Evolutionary conservation across 2,113 vertebrate genomes (phyloP).

Genomic region (Marcusenius ussheri): DNA sequence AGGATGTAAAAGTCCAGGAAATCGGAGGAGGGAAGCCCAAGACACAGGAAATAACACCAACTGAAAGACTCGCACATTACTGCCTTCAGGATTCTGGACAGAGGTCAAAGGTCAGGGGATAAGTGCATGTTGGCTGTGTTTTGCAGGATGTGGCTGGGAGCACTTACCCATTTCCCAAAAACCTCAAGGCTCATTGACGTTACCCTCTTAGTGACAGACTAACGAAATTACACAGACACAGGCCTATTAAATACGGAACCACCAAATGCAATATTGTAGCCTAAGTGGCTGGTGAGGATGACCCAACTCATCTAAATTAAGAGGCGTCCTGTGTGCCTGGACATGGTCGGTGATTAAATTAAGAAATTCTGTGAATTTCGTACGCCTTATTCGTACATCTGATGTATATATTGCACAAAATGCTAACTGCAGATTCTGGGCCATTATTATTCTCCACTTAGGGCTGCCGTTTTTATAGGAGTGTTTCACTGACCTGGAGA

Average conservation of each 20-base stretch:
- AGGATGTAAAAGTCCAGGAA: not conserved
- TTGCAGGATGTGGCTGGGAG: not conserved
- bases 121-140: not conserved
- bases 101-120: not conserved
- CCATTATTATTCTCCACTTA: not conserved
- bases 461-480: not conserved
- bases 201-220: not conserved
- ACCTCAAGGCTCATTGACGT: not conserved
- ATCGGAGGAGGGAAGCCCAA: not conserved
- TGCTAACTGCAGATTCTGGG: not conserved
- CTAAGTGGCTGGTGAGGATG: not conserved
- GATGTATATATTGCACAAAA: not conserved
- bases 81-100: not conserved
- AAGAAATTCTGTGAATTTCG: not conserved
- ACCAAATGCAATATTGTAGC: not conserved
- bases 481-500: not conserved
- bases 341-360: not conserved
- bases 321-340: not conserved
- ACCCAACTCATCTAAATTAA: not conserved
- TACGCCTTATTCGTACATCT: not conserved
- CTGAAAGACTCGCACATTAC: not conserved
- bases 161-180: not conserved
- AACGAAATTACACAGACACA: not conserved
- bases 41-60: not conserved
- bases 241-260: not conserved